These are phyloP conservation scores for Hirtodrosophila trivittata DNA, from an alignment of 2,888 invertebrate species.

Conservation along the genomic window DNA sequence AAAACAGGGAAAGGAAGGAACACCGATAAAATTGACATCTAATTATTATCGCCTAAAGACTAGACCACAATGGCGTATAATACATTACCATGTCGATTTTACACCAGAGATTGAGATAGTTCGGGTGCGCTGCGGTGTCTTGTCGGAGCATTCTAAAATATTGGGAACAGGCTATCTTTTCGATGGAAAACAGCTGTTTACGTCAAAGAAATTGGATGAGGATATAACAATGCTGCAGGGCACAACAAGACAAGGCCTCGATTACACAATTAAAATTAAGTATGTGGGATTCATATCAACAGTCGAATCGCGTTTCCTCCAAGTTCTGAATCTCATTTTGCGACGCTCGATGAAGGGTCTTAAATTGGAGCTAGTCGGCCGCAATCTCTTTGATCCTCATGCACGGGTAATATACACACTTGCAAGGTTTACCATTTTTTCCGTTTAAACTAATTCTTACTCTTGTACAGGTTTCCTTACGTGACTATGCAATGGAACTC, in stretches of 20 bases:
- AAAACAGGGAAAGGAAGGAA: conserved; percentile 85
- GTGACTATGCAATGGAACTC: conserved; percentile 88
- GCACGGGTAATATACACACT: conserved; percentile 86
- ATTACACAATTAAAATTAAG: conserved; percentile 85
- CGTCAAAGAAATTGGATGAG: conserved; percentile 85
- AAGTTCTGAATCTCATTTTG: conserved; percentile 91
- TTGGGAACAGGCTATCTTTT: conserved; percentile 88
- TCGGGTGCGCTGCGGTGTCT: conserved; percentile 86
- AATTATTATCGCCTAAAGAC: conserved; percentile 89
- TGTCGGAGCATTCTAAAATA: conserved; percentile 85
- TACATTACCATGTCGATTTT: conserved; percentile 91
- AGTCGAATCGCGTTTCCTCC: conserved; percentile 89
- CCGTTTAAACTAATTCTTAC: background rate
- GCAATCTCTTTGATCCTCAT: conserved; percentile 89
- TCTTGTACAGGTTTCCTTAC: conserved; percentile 85
- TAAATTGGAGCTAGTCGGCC: conserved; percentile 88
- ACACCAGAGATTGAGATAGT: conserved; percentile 89
- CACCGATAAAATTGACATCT: conserved; percentile 85
- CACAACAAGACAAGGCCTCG: conserved; percentile 85
- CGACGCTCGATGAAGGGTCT: conserved; percentile 86
- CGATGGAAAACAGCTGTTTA: conserved; percentile 90
- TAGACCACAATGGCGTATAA: conserved; percentile 88
- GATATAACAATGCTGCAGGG: conserved; percentile 86
- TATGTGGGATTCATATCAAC: conserved; percentile 87
- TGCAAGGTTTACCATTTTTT: background rate